Percentiles rank a stretch among this genome's conserved stretches.
phyloP scores from a whole-genome alignment of 2,113 vertebrate genomes.

The Argyrosomus japonicus region DNA sequence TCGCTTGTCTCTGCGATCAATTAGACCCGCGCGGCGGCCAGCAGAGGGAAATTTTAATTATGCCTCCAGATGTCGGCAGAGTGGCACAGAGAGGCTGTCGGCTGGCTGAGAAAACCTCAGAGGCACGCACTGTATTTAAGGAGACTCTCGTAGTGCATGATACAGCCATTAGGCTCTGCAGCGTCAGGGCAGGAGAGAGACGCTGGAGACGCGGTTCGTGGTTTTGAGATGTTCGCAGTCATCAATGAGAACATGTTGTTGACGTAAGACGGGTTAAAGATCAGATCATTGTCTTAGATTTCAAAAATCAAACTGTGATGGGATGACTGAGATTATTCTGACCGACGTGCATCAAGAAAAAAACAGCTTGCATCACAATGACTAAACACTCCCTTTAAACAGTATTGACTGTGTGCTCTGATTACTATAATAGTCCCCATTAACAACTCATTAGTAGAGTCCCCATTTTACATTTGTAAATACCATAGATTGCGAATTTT shows the following conservation, averaged over 20 bases:
- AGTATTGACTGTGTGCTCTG: conserved; percentile 23
- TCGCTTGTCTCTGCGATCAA: conserved; percentile 68
- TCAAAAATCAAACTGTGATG: neutral
- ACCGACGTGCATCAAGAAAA: neutral
- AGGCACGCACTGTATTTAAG: conserved; percentile 49
- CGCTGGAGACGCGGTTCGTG: conserved; percentile 4
- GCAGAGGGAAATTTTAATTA: conserved; percentile 70
- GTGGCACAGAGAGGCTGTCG: conserved; percentile 54
- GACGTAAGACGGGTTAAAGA: conserved; percentile 4
- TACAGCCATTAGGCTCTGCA: conserved; percentile 44
- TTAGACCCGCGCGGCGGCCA: conserved; percentile 60
- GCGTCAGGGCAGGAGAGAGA: neutral
- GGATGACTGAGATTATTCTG: neutral
- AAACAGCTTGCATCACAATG: neutral
- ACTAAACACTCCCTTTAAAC: conserved; percentile 3
- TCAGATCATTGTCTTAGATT: neutral
- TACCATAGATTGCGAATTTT: conserved; percentile 50
- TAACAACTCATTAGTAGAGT: conserved; percentile 51
- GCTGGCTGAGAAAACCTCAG: conserved; percentile 46
- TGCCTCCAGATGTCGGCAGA: conserved; percentile 57
- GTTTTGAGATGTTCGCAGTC: neutral
- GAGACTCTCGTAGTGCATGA: conserved; percentile 47
- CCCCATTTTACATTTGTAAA: conserved; percentile 53
- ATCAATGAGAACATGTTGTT: neutral
- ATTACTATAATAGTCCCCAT: conserved; percentile 54